Evolutionary conservation across 2,113 vertebrate genomes (phyloP).

Genomic region (Rana temporaria): DNA sequence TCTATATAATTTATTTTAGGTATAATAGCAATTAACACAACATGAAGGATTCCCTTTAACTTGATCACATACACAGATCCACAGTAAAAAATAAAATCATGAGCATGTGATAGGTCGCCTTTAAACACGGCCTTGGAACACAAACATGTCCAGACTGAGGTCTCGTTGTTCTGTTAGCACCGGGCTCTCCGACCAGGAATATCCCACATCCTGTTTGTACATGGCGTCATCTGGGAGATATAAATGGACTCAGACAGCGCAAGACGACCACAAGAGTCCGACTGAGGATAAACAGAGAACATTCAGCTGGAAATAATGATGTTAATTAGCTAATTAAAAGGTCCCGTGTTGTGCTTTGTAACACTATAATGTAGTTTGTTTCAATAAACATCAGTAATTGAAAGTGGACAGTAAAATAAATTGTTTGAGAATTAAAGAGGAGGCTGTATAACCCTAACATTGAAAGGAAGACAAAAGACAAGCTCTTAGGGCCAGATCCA

Average conservation of each 20-base stretch:
- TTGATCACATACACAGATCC: too few species aligned
- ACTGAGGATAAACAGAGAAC: not conserved
- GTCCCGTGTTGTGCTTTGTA: not conserved
- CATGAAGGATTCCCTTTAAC: too few species aligned
- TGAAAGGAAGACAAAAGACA: too few species aligned
- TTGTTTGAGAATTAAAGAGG: not conserved
- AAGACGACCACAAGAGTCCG: too few species aligned
- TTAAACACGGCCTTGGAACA: too few species aligned
- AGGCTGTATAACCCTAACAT: not conserved
- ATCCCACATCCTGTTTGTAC: conserved; percentile 1
- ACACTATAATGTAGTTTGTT: not conserved
- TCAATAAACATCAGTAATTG: not conserved
- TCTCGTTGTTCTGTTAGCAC: not conserved
- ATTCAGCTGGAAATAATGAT: not conserved
- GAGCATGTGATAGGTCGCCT: too few species aligned
- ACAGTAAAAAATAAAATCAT: too few species aligned
- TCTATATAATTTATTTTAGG: too few species aligned
- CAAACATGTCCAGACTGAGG: not conserved
- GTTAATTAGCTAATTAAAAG: not conserved
- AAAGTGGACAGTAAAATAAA: not conserved
- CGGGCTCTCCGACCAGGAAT: not conserved
- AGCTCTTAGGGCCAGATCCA: too few species aligned
- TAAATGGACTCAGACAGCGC: conserved; percentile 5
- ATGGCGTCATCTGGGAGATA: conserved; percentile 5
- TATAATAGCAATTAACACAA: too few species aligned